These are phyloP conservation scores for Oophaga pumilio DNA, from an alignment of 2,113 vertebrate genomes.

Conservation along the genomic window DNA sequence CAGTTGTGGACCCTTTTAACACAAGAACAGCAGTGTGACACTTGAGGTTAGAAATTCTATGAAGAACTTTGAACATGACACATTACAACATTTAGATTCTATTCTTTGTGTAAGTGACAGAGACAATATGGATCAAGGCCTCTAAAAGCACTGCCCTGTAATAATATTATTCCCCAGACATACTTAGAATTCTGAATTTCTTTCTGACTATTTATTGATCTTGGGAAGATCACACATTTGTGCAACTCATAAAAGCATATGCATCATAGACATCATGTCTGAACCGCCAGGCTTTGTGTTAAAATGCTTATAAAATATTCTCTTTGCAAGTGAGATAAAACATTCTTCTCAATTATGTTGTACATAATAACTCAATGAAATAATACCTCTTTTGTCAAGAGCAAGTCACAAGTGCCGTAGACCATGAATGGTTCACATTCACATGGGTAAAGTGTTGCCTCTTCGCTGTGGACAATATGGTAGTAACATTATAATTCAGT, in stretches of 20 bases:
- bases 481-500: neutral
- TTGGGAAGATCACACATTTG: conserved; percentile 54
- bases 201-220: conserved; percentile 45
- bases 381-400: neutral
- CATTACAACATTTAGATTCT: conserved; percentile 28
- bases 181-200: conserved; percentile 29
- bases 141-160: neutral
- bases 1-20: neutral
- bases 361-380: conserved; percentile 9
- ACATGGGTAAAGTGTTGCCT: neutral
- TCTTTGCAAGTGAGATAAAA: conserved; percentile 34
- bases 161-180: conserved; percentile 31
- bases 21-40: neutral
- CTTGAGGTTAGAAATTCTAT: neutral
- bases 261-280: conserved; percentile 42
- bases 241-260: conserved; percentile 45
- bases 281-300: conserved; percentile 13
- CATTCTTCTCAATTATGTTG: neutral
- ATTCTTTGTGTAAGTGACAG: conserved; percentile 43
- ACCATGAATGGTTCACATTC: neutral
- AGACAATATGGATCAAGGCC: conserved; percentile 38
- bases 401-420: neutral
- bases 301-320: conserved; percentile 44
- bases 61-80: conserved; percentile 15
- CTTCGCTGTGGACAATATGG: neutral